Conservation (phyloP, 2,888 invertebrate species). For the Drosophila kokeensis region DNA sequence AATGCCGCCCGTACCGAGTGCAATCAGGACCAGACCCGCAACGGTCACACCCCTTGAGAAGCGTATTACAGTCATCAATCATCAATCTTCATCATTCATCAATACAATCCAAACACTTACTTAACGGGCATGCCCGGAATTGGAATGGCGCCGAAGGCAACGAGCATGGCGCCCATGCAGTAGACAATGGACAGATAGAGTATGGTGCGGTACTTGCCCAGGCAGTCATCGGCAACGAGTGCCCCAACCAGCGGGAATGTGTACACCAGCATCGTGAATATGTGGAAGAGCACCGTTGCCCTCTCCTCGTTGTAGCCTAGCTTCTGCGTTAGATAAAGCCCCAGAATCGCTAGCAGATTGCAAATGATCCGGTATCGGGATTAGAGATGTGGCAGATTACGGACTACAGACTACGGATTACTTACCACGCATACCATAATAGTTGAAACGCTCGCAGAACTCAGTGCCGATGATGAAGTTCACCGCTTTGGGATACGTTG, state of each 20-base stretch:
- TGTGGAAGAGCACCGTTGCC: slow-evolving; percentile 95
- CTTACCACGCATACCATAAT: slow-evolving; percentile 98
- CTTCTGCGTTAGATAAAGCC: slow-evolving; percentile 93
- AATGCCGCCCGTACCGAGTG: slow-evolving; percentile 96
- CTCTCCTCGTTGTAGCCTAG: slow-evolving; percentile 90
- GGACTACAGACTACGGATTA: slow-evolving; percentile 7
- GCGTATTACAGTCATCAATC: background rate
- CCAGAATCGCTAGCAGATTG: slow-evolving; percentile 91
- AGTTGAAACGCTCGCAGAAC: slow-evolving; percentile 98
- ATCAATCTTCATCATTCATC: background rate
- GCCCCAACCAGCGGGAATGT: slow-evolving; percentile 90
- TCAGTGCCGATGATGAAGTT: slow-evolving; percentile 98
- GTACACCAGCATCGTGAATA: slow-evolving; percentile 94
- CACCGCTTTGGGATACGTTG: slow-evolving; percentile 92
- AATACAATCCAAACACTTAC: slow-evolving; percentile 68
- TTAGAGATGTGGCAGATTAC: background rate
- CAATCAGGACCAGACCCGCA: slow-evolving; percentile 90
- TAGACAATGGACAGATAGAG: slow-evolving; percentile 95
- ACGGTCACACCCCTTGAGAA: slow-evolving; percentile 87
- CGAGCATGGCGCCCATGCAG: slow-evolving; percentile 91
- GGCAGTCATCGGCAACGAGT: slow-evolving; percentile 95
- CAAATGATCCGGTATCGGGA: slow-evolving; percentile 65
- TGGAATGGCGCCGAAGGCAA: slow-evolving; percentile 90
- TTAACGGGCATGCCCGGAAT: slow-evolving; percentile 87
- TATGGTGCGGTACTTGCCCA: slow-evolving; percentile 94